Evolutionary conservation across 2,113 vertebrate species (phyloP).

Genomic region (Donacobius atricapilla): DNA sequence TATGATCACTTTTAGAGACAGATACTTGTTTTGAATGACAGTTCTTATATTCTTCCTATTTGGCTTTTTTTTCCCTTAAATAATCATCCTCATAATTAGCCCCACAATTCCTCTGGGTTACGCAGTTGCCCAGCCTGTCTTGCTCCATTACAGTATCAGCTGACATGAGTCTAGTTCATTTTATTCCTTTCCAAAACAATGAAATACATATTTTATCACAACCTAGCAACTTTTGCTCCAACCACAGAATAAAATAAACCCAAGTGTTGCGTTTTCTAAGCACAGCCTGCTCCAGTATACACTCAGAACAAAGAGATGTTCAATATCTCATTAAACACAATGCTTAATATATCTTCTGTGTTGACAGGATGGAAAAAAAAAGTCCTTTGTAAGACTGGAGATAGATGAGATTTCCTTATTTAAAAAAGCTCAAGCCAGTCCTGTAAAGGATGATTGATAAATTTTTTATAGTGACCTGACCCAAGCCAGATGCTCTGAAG

Average conservation of each 20-base stretch:
- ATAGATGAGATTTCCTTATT: constrained; percentile 6
- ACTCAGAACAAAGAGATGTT: neutral
- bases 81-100: neutral
- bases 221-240: neutral
- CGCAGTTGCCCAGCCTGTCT: neutral
- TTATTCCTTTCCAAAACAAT: neutral
- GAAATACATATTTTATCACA: neutral
- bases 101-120: neutral
- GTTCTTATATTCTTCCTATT: neutral
- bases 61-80: neutral
- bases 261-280: neutral
- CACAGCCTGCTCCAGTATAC: neutral
- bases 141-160: neutral
- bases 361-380: neutral
- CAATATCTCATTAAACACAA: constrained; percentile 28
- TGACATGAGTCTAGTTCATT: neutral
- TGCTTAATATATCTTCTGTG: constrained; percentile 1
- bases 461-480: constrained; percentile 50
- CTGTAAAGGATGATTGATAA: constrained; percentile 9
- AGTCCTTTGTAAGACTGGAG: neutral
- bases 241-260: neutral
- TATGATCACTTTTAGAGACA: neutral
- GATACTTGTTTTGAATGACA: neutral
- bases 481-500: constrained; percentile 33
- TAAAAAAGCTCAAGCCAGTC: neutral